phyloP scores from a whole-genome alignment of 2,888 invertebrate species.

The Drosophila greeni region DNA sequence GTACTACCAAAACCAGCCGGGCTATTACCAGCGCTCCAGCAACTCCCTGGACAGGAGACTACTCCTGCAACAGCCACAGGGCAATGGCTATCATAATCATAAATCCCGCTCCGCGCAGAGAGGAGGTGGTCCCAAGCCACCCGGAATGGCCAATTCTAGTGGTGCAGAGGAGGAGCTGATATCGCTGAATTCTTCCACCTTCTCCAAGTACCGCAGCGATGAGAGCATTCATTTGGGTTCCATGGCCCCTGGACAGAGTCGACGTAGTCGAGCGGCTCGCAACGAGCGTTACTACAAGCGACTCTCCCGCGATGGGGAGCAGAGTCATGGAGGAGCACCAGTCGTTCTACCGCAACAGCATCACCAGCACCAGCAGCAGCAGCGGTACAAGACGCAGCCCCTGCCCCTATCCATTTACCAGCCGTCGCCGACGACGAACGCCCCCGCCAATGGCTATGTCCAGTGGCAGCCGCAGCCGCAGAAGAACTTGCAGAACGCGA shows the following conservation, averaged over 20 bases:
- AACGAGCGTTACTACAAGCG: constrained; percentile 90
- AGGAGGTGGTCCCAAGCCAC: constrained; percentile 45
- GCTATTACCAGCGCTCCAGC: constrained; percentile 61
- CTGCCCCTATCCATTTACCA: constrained; percentile 79
- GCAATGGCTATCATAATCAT: constrained; percentile 33
- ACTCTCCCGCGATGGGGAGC: constrained; percentile 85
- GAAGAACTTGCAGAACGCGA: constrained; percentile 71
- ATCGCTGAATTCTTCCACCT: constrained; percentile 84
- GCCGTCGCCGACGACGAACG: constrained; percentile 33
- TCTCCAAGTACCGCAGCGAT: constrained; percentile 84
- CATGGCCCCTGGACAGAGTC: constrained; percentile 79
- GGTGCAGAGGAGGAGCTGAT: constrained; percentile 79
- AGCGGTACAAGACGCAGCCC: constrained; percentile 79
- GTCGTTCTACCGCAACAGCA: constrained; percentile 75
- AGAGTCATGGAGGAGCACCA: constrained; percentile 71
- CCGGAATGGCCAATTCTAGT: constrained; percentile 65
- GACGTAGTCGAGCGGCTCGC: constrained; percentile 85
- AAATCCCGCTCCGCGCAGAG: constrained; percentile 65
- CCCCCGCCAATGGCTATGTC: constrained; percentile 58
- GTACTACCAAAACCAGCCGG: constrained; percentile 67
- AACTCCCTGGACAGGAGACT: constrained; percentile 75
- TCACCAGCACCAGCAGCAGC: constrained; percentile 79
- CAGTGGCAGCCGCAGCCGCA: constrained; percentile 69
- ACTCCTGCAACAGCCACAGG: constrained; percentile 33
- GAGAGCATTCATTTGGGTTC: constrained; percentile 82